phyloP scores from a whole-genome alignment of 1,140 invertebrate genomes.

The Dolichoris vasculosae region DNA sequence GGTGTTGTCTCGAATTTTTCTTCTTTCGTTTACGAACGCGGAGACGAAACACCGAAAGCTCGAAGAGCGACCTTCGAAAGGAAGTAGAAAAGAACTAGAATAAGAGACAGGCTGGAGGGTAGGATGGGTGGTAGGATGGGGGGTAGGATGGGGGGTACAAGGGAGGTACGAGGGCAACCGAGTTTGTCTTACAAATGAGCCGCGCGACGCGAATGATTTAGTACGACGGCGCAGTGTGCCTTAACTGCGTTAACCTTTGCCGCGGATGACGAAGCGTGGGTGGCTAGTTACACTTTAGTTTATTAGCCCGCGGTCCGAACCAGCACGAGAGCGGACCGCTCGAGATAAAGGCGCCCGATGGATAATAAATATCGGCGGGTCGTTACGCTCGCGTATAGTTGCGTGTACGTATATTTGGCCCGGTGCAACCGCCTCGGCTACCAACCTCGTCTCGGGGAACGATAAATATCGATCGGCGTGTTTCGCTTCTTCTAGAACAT shows the following conservation, averaged over 20 bases:
- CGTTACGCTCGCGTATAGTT: neutral
- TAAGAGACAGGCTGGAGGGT: constrained; percentile 45
- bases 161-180: constrained; percentile 29
- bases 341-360: constrained; percentile 37
- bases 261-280: constrained; percentile 61
- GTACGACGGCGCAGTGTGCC: constrained; percentile 54
- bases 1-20: too few relatives aligned
- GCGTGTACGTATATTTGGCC: constrained; percentile 15
- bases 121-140: constrained; percentile 35
- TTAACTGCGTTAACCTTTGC: constrained; percentile 60
- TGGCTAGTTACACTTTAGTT: constrained; percentile 65
- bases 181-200: constrained; percentile 74
- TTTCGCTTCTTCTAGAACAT: constrained; percentile 42
- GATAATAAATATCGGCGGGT: constrained; percentile 46
- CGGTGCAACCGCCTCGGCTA: neutral
- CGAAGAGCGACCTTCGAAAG: neutral
- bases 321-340: neutral
- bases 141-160: neutral
- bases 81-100: constrained; percentile 28
- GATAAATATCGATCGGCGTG: constrained; percentile 47
- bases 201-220: constrained; percentile 72
- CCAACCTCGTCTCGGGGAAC: neutral
- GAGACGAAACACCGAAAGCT: neutral
- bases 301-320: constrained; percentile 55
- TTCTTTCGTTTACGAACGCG: too few relatives aligned